A percentile compares a stretch with the other conserved stretches of the same genome.
These are phyloP conservation scores for Punctoribates punctum DNA, from an alignment of 2,888 invertebrate species.

Conservation along the genomic window DNA sequence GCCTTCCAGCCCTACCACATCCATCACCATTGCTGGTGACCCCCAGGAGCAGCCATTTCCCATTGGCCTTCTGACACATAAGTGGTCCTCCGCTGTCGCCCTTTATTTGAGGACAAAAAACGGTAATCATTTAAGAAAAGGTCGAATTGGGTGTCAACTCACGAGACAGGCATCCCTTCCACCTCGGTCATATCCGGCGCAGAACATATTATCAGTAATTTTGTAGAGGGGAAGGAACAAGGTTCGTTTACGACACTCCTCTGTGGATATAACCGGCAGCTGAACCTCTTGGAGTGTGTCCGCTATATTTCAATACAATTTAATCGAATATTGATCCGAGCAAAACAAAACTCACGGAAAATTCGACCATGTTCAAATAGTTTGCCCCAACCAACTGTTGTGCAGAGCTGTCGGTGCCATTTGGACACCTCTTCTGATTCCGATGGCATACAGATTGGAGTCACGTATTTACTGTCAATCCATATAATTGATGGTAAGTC, in stretches of 20 bases:
- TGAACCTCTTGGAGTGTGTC: constrained; percentile 78
- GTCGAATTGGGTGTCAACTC: not conserved
- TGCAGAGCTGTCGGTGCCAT: constrained; percentile 63
- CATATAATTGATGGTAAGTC: not conserved
- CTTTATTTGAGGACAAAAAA: constrained; percentile 41
- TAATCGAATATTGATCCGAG: not conserved
- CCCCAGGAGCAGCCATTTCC: constrained; percentile 57
- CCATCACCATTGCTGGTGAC: constrained; percentile 77
- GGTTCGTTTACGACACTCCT: constrained; percentile 70
- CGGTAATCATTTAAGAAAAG: not conserved
- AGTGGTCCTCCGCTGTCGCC: constrained; percentile 72
- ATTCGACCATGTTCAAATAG: constrained; percentile 72
- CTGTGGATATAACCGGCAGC: constrained; percentile 71
- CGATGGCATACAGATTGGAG: constrained; percentile 66
- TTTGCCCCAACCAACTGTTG: constrained; percentile 77
- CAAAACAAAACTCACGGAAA: constrained; percentile 61
- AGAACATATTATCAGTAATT: constrained; percentile 76
- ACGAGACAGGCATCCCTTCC: constrained; percentile 76
- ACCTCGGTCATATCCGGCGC: constrained; percentile 73
- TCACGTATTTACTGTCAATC: constrained; percentile 60
- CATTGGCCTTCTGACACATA: constrained; percentile 63
- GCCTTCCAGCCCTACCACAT: constrained; percentile 71
- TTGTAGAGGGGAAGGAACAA: constrained; percentile 69
- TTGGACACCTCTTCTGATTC: constrained; percentile 40
- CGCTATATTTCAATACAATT: constrained; percentile 57